Evolutionary conservation across 2,797 vertebrate species (phyloP), one percentile per base, ranked within the genome.

Genomic region (Coregonus ussuriensis): DNA sequence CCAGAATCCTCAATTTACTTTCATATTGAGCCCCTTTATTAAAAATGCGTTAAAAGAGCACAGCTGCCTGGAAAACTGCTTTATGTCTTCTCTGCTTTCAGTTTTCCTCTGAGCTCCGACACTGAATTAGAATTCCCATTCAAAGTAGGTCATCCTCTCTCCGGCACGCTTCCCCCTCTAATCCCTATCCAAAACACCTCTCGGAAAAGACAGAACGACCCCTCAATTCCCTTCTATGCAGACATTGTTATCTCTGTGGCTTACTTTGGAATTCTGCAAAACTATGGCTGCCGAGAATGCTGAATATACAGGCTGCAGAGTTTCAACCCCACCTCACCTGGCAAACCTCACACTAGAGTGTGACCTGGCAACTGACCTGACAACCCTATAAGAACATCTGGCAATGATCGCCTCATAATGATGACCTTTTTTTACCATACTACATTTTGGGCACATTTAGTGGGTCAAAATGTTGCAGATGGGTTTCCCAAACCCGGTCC

Each of bases 101-200:
- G 11, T 29, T 63, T 63, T 63, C 9, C 59, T 63, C 59, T 25
- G 59, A 63, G 59, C 59, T 11, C 21, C 11, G 21, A 63, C 59
- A 63, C 59, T 63, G 21, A 63, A 63, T 25, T 63, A 63, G 59
- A 63, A 25, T 63, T 63, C 59, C 59, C 59, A 63, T 63, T 6
- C 29, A 25, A 63, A 63, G 59, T 63, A 63, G 59, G 59, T 63
- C 59, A 63, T 21, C 21, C 21, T 63, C 21, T 29, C 3, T 63
- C 21, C 21, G 21, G 21, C 59, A 25, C 21, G 59, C 25, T 63
- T 63, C 59, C 21, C n/a, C 21, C 59, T 63, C 59, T 63, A 63
- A 63, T 63, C 59, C 59, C 59, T 63, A 63, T 29, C 7, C 59
- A 63, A 63, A 63, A 63, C 25, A n/a, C 25, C 16, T 69, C 75